Conservation (phyloP, 2,113 vertebrate genomes). For the Scatophagus argus region DNA sequence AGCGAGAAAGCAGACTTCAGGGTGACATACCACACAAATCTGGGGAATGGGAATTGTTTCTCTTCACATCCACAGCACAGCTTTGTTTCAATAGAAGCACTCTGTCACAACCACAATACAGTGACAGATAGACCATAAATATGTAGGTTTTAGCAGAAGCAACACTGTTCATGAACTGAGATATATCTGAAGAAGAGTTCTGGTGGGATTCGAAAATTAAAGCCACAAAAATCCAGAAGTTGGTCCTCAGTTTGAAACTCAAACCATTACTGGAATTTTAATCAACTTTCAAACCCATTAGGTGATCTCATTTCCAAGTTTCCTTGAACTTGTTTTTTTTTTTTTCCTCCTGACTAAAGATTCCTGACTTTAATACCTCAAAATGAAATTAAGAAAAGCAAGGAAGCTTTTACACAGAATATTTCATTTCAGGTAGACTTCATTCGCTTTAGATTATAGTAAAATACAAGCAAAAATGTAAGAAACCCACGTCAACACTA, state of each 20-base stretch:
- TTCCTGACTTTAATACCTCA: too few species aligned
- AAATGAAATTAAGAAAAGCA: background rate
- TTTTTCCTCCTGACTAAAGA: background rate
- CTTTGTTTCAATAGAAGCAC: slow-evolving; percentile 34
- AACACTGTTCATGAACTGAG: background rate
- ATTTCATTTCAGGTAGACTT: background rate
- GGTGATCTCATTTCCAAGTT: slow-evolving; percentile 19
- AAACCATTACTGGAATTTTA: slow-evolving; percentile 2
- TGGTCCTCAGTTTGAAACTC: slow-evolving; percentile 6
- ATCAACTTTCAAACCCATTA: slow-evolving; percentile 11
- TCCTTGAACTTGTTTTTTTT: background rate
- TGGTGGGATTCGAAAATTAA: slow-evolving; percentile 11
- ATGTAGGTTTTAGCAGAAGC: background rate
- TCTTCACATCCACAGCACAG: slow-evolving; percentile 27
- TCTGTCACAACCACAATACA: background rate
- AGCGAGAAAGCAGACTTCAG: slow-evolving; percentile 66
- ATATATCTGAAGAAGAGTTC: background rate
- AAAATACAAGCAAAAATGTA: background rate
- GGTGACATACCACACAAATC: slow-evolving; percentile 69
- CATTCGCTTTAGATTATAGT: background rate
- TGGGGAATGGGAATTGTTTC: slow-evolving; percentile 52
- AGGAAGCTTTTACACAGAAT: background rate
- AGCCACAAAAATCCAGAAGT: slow-evolving; percentile 4
- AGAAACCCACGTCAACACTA: background rate
- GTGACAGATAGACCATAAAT: background rate